Conservation (phyloP, 2,888 invertebrate genomes). For the Acleris emargana region DNA sequence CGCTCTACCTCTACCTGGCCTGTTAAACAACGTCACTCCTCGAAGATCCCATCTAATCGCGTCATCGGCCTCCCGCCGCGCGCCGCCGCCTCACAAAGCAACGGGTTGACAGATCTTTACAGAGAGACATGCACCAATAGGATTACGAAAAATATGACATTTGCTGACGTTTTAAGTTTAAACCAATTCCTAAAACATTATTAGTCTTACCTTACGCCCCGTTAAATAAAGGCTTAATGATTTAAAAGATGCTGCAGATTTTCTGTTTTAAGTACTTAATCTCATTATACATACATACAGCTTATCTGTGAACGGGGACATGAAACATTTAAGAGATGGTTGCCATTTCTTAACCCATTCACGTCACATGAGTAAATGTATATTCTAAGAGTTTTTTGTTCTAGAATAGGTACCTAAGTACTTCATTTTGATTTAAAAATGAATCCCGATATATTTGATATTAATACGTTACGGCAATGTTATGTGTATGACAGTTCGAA, state of each 20-base stretch:
- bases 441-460: no score
- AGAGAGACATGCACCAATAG: conserved; percentile 71
- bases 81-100: conserved; percentile 78
- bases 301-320: no score
- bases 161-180: conserved; percentile 53
- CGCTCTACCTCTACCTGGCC: conserved; percentile 66
- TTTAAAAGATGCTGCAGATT: conserved; percentile 36
- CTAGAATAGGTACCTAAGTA: no score
- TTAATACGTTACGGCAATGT: no score
- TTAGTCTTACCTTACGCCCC: conserved; percentile 48
- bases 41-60: conserved; percentile 79
- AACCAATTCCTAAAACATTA: conserved; percentile 54
- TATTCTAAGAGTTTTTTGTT: no score
- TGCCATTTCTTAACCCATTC: no score
- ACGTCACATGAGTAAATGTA: no score
- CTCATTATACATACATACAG: conserved; percentile 56
- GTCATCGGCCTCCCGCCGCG: conserved; percentile 76
- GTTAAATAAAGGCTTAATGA: conserved; percentile 11
- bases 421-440: no score
- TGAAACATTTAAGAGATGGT: no score
- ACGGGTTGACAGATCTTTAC: conserved; percentile 81
- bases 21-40: conserved; percentile 76
- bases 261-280: conserved; percentile 71
- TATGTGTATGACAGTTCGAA: no score
- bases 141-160: conserved; percentile 71